Conservation (phyloP, 2,888 invertebrate species). For the Stegana nigrithorax region DNA sequence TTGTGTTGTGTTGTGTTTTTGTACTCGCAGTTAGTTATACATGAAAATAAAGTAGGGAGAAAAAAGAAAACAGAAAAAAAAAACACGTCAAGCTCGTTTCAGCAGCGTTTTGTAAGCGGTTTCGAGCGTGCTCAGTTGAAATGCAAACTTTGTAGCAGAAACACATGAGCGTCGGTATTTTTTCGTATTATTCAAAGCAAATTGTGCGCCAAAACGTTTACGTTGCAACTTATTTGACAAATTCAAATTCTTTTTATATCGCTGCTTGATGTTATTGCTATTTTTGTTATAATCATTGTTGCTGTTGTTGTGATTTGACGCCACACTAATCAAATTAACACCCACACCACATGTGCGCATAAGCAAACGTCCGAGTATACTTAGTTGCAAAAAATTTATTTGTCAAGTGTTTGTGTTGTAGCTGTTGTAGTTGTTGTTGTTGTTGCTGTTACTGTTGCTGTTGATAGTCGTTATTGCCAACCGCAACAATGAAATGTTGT, state of each 20-base stretch:
- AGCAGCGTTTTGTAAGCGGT: constrained; percentile 22
- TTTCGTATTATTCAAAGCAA: too few species aligned
- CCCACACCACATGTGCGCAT: constrained; percentile 49
- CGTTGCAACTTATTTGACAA: too few species aligned
- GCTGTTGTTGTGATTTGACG: constrained; percentile 31
- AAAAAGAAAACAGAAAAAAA: constrained; percentile 14
- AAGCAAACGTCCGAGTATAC: constrained; percentile 22
- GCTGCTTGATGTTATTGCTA: background rate
- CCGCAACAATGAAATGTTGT: too few species aligned
- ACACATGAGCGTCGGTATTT: constrained; percentile 50
- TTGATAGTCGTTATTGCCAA: constrained; percentile 29
- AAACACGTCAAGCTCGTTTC: constrained; percentile 52
- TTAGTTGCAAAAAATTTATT: background rate
- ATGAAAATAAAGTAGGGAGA: background rate
- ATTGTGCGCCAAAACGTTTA: too few species aligned
- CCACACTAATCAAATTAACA: constrained; percentile 61
- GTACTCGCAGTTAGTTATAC: background rate
- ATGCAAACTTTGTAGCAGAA: constrained; percentile 56
- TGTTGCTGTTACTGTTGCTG: constrained; percentile 41
- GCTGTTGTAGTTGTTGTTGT: background rate
- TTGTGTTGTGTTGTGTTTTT: background rate
- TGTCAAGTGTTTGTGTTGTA: constrained; percentile 3
- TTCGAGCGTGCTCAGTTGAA: constrained; percentile 53
- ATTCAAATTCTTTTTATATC: background rate
- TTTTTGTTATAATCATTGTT: constrained; percentile 17